Conservation (phyloP, 2,888 invertebrate genomes). For the Acanthosepion pharaonis region DNA sequence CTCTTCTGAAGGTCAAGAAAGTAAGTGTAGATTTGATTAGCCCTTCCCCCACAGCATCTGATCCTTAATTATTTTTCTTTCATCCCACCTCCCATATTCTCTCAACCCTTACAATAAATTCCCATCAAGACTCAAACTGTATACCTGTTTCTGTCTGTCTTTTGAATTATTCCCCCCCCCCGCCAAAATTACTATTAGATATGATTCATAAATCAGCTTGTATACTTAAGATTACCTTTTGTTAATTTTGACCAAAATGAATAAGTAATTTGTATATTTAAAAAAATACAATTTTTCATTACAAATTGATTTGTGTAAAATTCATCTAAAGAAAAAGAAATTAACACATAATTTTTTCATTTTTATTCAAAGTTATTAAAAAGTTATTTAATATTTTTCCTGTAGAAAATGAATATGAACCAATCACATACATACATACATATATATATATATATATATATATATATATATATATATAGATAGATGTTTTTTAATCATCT, state of each 20-base stretch:
- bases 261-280: background rate
- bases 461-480: too few relatives aligned
- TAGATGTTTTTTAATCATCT: too few relatives aligned
- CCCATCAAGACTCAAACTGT: background rate
- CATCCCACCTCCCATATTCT: background rate
- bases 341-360: background rate
- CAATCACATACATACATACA: too few relatives aligned
- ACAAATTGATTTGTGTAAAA: background rate
- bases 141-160: background rate
- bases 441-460: too few relatives aligned
- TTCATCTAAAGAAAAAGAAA: background rate
- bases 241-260: background rate
- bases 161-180: background rate
- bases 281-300: background rate
- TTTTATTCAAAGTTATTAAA: background rate
- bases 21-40: background rate
- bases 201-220: background rate
- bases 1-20: background rate
- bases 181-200: background rate
- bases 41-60: background rate
- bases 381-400: background rate
- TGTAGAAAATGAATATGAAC: background rate
- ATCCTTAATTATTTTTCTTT: background rate
- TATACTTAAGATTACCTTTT: background rate
- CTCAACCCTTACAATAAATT: background rate